These are phyloP conservation scores for Etheostoma spectabile DNA, from an alignment of 2,113 vertebrate species.

Conservation along the genomic window DNA sequence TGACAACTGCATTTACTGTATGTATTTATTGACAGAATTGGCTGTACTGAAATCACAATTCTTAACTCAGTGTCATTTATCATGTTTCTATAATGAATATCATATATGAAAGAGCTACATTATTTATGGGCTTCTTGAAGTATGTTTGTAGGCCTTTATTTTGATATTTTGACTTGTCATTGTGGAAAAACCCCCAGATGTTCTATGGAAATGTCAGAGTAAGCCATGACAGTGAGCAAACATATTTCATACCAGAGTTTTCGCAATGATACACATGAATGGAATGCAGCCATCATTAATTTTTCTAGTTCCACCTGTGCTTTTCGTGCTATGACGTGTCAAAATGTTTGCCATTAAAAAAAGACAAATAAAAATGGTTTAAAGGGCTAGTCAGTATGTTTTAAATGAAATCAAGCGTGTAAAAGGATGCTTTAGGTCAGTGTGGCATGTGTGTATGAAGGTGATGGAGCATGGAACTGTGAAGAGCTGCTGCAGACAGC, in stretches of 20 bases:
- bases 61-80: constrained; percentile 1
- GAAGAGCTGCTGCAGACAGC: constrained; percentile 2
- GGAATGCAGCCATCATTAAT: no score
- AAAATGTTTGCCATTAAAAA: constrained; percentile 6
- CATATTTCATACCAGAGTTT: neutral
- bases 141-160: neutral
- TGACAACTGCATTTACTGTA: neutral
- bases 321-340: constrained; percentile 4
- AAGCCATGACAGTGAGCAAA: constrained; percentile 9
- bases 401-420: neutral
- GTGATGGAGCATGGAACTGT: constrained; percentile 6
- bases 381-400: neutral
- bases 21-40: neutral
- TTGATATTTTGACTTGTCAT: neutral
- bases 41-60: neutral
- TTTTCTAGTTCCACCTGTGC: neutral
- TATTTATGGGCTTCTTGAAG: constrained; percentile 17
- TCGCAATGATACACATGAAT: neutral
- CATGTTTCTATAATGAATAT: neutral
- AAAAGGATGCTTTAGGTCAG: neutral
- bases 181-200: neutral
- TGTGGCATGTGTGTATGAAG: neutral
- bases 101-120: neutral
- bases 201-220: constrained; percentile 13
- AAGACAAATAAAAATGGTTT: constrained; percentile 6